Base-by-base conservation (phyloP, 2,113 vertebrate species). In the Pseudorasbora parva region DNA sequence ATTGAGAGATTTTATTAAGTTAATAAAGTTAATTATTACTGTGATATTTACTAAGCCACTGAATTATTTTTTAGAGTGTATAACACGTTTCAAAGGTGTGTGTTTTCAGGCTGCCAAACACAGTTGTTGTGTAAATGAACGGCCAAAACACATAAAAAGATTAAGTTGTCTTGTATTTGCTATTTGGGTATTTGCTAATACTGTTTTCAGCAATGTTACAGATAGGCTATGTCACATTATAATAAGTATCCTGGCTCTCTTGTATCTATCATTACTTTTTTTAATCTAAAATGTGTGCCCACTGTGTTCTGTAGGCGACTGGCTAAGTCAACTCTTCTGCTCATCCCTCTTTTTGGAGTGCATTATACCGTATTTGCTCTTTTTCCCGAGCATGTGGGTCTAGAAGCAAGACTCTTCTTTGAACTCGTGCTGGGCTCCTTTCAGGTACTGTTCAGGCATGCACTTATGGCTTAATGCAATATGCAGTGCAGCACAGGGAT, bases 341-440 rank as follows among this genome's bases (percentile, higher is more conserved):
- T 96, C 83, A 95, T 96, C 88, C 95, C 96, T 1, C 86, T 96
- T 56, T 95, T 97, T 7, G 95, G 95, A 74, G 91, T 96, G 82
- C 96, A 96, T 90, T 96, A 96, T 86, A 92, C 94, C 0, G 91
- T 96, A 19, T 97, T 97, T 25, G 95, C 95, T 77, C 94, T 97
- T 88, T 95, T 95, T 78, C 96, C 95, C 0, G 95, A 96, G 86
- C 94, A 95, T 0, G 93, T 96, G 87, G 95, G 94, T 75, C 91
- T 92, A 12, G 62, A 94, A 84, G 94, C 95, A 72, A 93, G 95
- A 25, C 93, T 96, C 2, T 94, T 94, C 82, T 94, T 96, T 84
- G 95, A 97, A 60, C 78, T 96, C 87, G 95, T 96, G 77, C 92
- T 96, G 69, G 95, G 95, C 49, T 95, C 95, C 80, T 97, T 96